Conservation (phyloP, 1,140 invertebrate species). For the Trachymyrmex cornetzi region DNA sequence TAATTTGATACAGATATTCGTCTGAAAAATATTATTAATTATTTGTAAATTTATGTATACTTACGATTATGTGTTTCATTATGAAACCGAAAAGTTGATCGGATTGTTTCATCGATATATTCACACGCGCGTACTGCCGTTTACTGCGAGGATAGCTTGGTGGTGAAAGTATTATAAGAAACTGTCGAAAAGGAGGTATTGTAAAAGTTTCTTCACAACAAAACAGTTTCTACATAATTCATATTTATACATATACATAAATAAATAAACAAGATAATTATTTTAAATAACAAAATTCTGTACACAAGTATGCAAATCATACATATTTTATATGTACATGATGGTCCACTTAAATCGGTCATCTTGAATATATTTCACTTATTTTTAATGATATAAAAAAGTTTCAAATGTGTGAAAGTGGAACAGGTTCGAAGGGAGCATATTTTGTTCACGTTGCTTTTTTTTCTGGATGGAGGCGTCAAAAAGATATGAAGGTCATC, state of each 20-base stretch:
- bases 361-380: no score
- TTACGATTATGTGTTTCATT: slow-evolving; percentile 63
- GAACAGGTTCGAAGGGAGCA: no score
- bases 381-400: no score
- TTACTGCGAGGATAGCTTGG: slow-evolving; percentile 62
- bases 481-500: no score
- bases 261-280: no score
- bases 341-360: no score
- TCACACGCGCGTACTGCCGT: slow-evolving; percentile 43
- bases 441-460: no score
- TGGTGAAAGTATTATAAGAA: slow-evolving; percentile 77
- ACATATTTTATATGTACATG: no score
- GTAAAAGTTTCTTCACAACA: slow-evolving; percentile 55
- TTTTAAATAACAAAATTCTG: no score
- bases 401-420: no score
- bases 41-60: slow-evolving; percentile 37
- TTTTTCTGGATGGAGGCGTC: no score
- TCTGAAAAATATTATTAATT: slow-evolving; percentile 19
- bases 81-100: neutral
- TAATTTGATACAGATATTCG: neutral
- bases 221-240: neutral
- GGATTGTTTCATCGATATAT: slow-evolving; percentile 50
- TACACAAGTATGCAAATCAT: no score
- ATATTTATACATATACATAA: neutral
- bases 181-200: slow-evolving; percentile 67